phyloP scores from a whole-genome alignment of 2,888 invertebrate genomes.

The Hemithea aestivaria region DNA sequence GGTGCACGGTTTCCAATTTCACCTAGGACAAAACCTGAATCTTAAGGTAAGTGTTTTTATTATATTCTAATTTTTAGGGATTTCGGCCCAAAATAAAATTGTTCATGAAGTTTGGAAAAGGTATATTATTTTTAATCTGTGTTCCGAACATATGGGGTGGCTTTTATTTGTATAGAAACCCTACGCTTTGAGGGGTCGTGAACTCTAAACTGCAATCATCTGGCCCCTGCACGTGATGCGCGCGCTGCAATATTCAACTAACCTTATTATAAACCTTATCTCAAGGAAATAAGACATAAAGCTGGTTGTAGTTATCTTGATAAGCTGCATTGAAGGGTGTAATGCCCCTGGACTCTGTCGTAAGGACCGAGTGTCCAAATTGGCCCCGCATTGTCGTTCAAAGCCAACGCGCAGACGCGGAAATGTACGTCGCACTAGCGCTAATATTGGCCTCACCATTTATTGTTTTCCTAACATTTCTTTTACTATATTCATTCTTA shows the following conservation, averaged over 20 bases:
- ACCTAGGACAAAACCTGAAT: no score
- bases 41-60: no score
- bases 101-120: no score
- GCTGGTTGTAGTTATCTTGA: conserved; percentile 24
- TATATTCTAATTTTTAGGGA: no score
- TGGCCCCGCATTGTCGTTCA: conserved; percentile 44
- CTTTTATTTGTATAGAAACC: conserved; percentile 26
- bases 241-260: conserved; percentile 49
- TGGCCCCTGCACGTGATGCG: conserved; percentile 64
- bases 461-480: conserved; percentile 42
- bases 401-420: conserved; percentile 69
- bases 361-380: conserved; percentile 54
- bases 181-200: conserved; percentile 40
- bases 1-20: background rate
- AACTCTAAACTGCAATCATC: conserved; percentile 63
- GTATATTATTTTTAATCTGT: no score
- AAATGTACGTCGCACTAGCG: conserved; percentile 70
- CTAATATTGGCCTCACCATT: conserved; percentile 55
- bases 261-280: conserved; percentile 9
- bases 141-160: conserved; percentile 10
- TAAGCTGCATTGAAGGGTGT: conserved; percentile 49
- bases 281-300: conserved; percentile 28
- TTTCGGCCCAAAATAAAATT: no score
- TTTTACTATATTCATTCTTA: conserved; percentile 22
- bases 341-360: conserved; percentile 49